Base-by-base conservation (phyloP, 2,113 vertebrate genomes). In the Corythornis cristatus region DNA sequence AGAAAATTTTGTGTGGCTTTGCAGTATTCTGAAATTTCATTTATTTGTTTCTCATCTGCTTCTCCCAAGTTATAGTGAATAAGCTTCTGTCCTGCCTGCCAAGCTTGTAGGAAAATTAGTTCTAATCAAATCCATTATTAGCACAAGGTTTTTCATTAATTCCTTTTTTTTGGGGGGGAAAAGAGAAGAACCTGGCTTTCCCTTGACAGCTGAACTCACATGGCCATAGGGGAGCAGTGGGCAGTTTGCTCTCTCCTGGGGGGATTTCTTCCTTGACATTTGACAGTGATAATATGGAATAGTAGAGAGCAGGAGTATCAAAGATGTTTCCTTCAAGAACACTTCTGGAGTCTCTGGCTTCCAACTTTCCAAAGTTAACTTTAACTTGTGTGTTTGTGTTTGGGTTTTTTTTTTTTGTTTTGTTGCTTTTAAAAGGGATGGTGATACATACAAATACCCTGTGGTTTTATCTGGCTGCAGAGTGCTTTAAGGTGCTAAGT, bases 221-320 rank as follows among this genome's bases (percentile, higher is more conserved):
- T 48, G 26, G 60, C n/a, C 5, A 3, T 75, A 45, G 25, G 57
- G 57, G 10, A 81, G 8, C 43, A 74, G 19, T 75, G 45, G 48
- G 14, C 7, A 5, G 5, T 46, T 46, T 56, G 71, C 25, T 35
- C 5, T 78, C 8, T 66, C 9, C 26, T 77, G 4, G 14, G 19
- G 28, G 11, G 19, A 31, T 57, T 57, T 57, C 50, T 70, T 19
- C 6, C 15, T 68, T 66, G 51, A 25, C 12, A 2, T 42, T 2
- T 11, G 51, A n/a, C 20, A 40, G 43, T 19, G 80, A 43, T 57
- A 62, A 33, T 53, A 42, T 11, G 31, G 25, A 35, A 18, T 46
- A 46, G 18, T 48, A 26, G 10, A 25, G 10, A 67, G 28, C 58
- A 67, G 15, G 51, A 46, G 11, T 48, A 29, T 6, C 0, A 1